These are phyloP conservation scores for Osedax fenrisi DNA, from an alignment of 2,888 invertebrate species.

Conservation along the genomic window DNA sequence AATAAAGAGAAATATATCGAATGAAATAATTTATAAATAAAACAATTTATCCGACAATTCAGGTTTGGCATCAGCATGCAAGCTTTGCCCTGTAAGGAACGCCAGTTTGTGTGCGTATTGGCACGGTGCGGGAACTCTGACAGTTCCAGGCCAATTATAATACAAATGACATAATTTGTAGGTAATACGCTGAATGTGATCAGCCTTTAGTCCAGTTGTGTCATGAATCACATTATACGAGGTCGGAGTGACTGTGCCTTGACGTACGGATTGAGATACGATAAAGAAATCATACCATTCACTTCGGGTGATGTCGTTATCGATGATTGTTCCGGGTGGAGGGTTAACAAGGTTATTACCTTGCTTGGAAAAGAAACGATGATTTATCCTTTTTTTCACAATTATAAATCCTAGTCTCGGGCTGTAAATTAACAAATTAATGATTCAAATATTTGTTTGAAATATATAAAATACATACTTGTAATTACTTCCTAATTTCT, in stretches of 20 bases:
- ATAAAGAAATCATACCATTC: constrained; percentile 72
- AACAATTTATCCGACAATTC: constrained; percentile 44
- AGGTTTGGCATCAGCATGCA: constrained; percentile 54
- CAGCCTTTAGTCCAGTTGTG: constrained; percentile 59
- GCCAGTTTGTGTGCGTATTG: constrained; percentile 89
- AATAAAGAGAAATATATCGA: too few relatives aligned
- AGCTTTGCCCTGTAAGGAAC: constrained; percentile 68
- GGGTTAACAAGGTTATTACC: constrained; percentile 55
- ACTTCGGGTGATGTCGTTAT: constrained; percentile 64
- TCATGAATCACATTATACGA: constrained; percentile 74
- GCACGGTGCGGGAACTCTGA: constrained; percentile 79
- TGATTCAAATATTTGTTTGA: too few relatives aligned
- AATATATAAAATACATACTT: constrained; percentile 38
- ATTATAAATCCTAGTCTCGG: constrained; percentile 67
- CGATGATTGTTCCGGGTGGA: constrained; percentile 72
- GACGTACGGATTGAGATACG: constrained; percentile 70
- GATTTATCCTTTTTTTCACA: constrained; percentile 80
- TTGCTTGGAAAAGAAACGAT: constrained; percentile 59
- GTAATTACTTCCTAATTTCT: constrained; percentile 39
- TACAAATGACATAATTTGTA: constrained; percentile 79
- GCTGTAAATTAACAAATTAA: too few relatives aligned
- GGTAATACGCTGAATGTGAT: constrained; percentile 67
- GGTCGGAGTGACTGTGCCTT: constrained; percentile 82
- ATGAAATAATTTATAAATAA: constrained; percentile 45
- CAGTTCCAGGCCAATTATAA: constrained; percentile 72